A percentile compares a stretch with the other conserved stretches of the same genome.
phyloP scores from a whole-genome alignment of 2,888 invertebrate species.

The Panzeria rudis region DNA sequence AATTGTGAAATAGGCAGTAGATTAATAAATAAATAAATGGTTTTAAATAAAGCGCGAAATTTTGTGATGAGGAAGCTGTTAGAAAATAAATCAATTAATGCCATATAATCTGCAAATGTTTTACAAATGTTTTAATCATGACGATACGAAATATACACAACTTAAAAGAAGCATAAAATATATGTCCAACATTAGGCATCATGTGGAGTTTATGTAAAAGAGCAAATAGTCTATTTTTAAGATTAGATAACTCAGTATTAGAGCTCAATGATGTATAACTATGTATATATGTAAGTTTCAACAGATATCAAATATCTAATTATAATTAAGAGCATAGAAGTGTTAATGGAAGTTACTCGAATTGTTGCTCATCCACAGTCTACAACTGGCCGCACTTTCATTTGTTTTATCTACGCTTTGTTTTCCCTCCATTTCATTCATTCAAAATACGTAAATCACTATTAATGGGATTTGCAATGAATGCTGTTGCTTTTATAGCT shows the following conservation, averaged over 20 bases:
- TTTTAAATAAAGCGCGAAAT: too few species aligned
- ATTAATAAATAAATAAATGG: too few species aligned
- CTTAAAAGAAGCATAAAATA: background rate
- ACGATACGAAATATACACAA: background rate
- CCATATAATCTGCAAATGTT: background rate
- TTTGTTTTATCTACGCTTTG: conserved; percentile 2
- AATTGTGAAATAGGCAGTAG: too few species aligned
- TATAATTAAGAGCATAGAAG: conserved; percentile 44
- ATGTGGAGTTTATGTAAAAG: background rate
- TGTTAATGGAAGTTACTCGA: conserved; percentile 37
- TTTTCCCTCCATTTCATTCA: background rate
- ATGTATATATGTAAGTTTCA: background rate
- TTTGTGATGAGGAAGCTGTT: background rate
- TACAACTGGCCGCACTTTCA: conserved; percentile 42
- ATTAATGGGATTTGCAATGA: conserved; percentile 62
- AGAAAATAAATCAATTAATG: background rate
- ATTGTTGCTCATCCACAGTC: conserved; percentile 15
- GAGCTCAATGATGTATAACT: background rate
- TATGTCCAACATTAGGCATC: background rate
- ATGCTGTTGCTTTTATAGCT: conserved; percentile 9
- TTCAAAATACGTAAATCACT: conserved; percentile 48
- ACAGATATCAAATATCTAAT: conserved; percentile 20
- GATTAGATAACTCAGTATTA: background rate
- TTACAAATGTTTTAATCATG: background rate
- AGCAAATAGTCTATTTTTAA: background rate